These are phyloP conservation scores for Actias luna DNA, from an alignment of 2,888 invertebrate species.

Conservation along the genomic window DNA sequence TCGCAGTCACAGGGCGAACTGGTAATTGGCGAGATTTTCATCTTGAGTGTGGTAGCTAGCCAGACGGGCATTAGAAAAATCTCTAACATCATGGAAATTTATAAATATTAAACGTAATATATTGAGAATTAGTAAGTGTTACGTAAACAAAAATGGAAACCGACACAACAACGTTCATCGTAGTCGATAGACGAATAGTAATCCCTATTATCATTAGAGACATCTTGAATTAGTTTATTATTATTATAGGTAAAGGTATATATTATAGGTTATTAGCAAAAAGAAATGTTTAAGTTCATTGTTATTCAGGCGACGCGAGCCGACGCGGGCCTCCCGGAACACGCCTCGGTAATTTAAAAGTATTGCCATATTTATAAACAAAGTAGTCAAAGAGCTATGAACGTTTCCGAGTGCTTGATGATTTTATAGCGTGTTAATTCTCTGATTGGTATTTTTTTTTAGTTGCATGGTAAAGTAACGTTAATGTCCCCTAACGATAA, in stretches of 20 bases:
- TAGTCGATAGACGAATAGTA: background rate
- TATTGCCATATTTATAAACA: conserved; percentile 5
- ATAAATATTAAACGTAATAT: background rate
- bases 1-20: no score
- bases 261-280: background rate
- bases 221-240: no score
- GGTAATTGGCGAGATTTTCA: no score
- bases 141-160: background rate
- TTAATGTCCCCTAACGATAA: no score
- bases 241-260: no score
- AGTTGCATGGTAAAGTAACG: no score
- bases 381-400: background rate
- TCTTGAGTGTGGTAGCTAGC: no score
- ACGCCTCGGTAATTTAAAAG: background rate
- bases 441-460: no score
- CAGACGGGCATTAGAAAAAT: no score
- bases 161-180: no score
- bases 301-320: background rate
- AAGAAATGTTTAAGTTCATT: conserved; percentile 2
- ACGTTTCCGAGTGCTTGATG: background rate
- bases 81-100: no score
- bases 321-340: background rate
- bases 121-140: background rate
- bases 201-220: background rate
- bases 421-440: background rate